Percentiles rank a stretch among this genome's conserved stretches.
These are phyloP conservation scores for Hylia prasina DNA, from an alignment of 2,113 vertebrate genomes.

Conservation along the genomic window DNA sequence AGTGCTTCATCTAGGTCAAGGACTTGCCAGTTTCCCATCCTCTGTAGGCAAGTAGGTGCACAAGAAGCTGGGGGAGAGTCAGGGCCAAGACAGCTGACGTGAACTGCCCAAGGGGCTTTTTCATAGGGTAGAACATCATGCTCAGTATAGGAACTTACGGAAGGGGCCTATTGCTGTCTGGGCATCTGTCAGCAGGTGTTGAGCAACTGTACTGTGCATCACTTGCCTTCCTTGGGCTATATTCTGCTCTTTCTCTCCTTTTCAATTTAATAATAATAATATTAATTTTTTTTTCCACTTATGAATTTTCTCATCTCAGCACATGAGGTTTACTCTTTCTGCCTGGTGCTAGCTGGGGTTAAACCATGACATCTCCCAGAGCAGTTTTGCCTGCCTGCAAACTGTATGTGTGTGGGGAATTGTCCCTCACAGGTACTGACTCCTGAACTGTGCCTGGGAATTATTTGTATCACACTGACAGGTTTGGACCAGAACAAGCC, in stretches of 20 bases:
- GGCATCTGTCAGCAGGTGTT: background rate
- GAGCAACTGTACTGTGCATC: background rate
- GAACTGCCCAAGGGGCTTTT: background rate
- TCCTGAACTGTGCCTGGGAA: background rate
- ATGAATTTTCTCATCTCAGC: background rate
- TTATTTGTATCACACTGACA: background rate
- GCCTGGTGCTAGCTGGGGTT: background rate
- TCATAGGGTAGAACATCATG: background rate
- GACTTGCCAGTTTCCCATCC: background rate
- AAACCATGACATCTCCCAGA: background rate
- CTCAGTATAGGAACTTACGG: accelerated
- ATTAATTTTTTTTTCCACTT: background rate
- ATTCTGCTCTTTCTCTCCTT: background rate
- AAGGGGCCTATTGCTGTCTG: background rate
- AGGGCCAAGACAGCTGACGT: background rate
- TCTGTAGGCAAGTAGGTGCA: background rate
- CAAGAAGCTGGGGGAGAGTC: background rate
- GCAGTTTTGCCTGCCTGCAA: background rate
- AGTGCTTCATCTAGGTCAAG: background rate
- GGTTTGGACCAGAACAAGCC: background rate
- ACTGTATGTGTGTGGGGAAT: accelerated
- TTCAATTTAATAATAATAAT: background rate
- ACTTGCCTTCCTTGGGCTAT: background rate
- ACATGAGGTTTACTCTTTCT: background rate
- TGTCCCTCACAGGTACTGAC: accelerated